Percentiles rank a stretch among this genome's conserved stretches.
These are phyloP conservation scores for Chelonoidis abingdonii DNA, from an alignment of 2,113 vertebrate genomes.

Conservation along the genomic window DNA sequence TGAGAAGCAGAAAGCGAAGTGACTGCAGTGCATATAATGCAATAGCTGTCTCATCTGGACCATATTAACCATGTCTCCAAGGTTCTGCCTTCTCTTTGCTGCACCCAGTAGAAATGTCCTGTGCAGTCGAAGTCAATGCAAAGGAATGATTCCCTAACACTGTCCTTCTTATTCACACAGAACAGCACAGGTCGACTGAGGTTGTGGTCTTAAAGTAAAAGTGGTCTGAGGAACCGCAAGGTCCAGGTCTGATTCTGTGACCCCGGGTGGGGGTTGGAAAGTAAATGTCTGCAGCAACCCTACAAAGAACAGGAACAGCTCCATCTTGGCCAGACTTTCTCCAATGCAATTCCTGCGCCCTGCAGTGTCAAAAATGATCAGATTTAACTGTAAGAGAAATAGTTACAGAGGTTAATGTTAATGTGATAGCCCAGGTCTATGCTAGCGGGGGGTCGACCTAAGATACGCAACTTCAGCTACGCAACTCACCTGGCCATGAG, in stretches of 20 bases:
- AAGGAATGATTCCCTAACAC: not conserved
- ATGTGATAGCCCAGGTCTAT: not conserved
- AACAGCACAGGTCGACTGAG: conserved; percentile 71
- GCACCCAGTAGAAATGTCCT: not conserved
- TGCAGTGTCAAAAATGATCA: not conserved
- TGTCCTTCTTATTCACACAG: conserved; percentile 35
- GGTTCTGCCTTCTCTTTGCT: not conserved
- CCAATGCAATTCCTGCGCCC: conserved; percentile 80
- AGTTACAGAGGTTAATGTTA: not conserved
- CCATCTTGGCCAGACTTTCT: conserved; percentile 78
- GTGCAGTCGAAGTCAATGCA: not conserved
- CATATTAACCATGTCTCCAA: not conserved
- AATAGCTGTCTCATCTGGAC: not conserved
- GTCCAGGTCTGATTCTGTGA: conserved; percentile 68
- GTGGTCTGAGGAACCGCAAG: conserved; percentile 61
- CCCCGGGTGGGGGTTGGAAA: conserved; percentile 72
- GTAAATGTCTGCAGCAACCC: conserved; percentile 77
- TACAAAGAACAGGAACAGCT: conserved; percentile 79
- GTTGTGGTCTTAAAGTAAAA: conserved; percentile 78
- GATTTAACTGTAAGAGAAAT: not conserved
- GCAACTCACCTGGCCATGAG: no score
- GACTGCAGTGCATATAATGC: not conserved
- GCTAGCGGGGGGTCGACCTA: no score
- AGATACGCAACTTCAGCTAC: no score
- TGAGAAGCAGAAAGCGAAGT: not conserved